phyloP scores from a whole-genome alignment of 2,797 vertebrate species.

The Xerus rutilus region DNA sequence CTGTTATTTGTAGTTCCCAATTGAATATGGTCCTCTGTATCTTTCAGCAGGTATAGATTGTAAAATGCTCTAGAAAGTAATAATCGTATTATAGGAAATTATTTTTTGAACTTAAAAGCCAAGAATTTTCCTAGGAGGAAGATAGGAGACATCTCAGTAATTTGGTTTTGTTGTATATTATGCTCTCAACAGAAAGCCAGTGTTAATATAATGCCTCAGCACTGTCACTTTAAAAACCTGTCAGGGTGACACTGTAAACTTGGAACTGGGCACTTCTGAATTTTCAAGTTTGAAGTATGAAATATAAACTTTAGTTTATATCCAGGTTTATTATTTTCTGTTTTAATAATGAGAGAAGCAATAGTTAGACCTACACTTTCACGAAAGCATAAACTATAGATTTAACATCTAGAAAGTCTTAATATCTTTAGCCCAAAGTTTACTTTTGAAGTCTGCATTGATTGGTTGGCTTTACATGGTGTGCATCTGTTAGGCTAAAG shows the following conservation, averaged over 20 bases:
- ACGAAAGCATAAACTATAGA: background rate
- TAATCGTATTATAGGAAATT: slow-evolving; percentile 54
- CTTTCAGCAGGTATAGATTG: slow-evolving; percentile 45
- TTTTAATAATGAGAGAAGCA: slow-evolving; percentile 46
- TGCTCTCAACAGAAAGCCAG: slow-evolving; percentile 81
- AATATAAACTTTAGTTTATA: slow-evolving; percentile 50
- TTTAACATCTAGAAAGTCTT: slow-evolving; percentile 9
- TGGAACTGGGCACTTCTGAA: slow-evolving; percentile 50
- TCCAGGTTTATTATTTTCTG: slow-evolving; percentile 58
- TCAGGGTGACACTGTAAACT: slow-evolving; percentile 55
- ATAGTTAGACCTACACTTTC: background rate
- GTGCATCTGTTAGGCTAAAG: background rate
- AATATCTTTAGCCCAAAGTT: slow-evolving; percentile 41
- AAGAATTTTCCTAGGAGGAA: slow-evolving; percentile 59
- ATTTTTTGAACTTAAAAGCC: slow-evolving; percentile 59
- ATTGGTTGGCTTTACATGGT: background rate
- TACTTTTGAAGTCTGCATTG: slow-evolving; percentile 25
- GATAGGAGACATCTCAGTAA: background rate
- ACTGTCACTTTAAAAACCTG: slow-evolving; percentile 77
- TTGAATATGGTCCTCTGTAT: slow-evolving; percentile 34
- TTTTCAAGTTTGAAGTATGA: slow-evolving; percentile 62
- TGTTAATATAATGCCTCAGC: slow-evolving; percentile 83
- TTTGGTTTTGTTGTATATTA: slow-evolving; percentile 59
- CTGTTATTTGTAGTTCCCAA: slow-evolving; percentile 9
- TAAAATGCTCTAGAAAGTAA: slow-evolving; percentile 55